phyloP scores from a whole-genome alignment of 2,888 invertebrate genomes.

The Agrotis segetum region DNA sequence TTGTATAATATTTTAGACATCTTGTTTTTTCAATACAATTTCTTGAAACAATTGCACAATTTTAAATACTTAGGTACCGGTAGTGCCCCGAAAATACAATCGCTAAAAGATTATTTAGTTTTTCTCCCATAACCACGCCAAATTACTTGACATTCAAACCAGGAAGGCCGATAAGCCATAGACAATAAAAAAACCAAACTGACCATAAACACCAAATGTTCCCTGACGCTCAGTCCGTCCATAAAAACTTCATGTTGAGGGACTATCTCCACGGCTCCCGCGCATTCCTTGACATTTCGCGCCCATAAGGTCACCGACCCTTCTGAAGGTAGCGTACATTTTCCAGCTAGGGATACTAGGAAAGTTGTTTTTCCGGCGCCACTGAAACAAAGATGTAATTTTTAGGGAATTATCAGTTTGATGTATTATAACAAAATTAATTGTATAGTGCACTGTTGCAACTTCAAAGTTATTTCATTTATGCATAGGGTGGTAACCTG shows the following conservation, averaged over 20 bases:
- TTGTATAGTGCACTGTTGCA: too few relatives aligned
- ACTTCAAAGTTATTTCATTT: too few relatives aligned
- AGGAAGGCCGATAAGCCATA: constrained; percentile 22
- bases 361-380: constrained; percentile 92
- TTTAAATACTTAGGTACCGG: neutral
- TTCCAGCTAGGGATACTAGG: constrained; percentile 89
- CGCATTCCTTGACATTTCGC: constrained; percentile 83
- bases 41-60: neutral
- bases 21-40: neutral
- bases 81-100: too few relatives aligned
- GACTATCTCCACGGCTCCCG: constrained; percentile 88
- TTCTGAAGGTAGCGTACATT: constrained; percentile 83
- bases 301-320: constrained; percentile 84
- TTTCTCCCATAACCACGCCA: neutral
- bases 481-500: too few relatives aligned
- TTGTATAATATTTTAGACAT: neutral
- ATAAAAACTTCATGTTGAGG: constrained; percentile 93
- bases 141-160: constrained; percentile 50
- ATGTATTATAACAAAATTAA: too few relatives aligned
- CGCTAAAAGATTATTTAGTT: neutral
- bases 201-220: constrained; percentile 93
- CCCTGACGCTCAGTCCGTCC: constrained; percentile 91
- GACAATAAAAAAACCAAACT: constrained; percentile 61
- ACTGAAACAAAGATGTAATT: constrained; percentile 69
- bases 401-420: too few relatives aligned